These are phyloP conservation scores for Trochalopteron elliotii DNA, from an alignment of 2,113 vertebrate genomes.

Conservation along the genomic window DNA sequence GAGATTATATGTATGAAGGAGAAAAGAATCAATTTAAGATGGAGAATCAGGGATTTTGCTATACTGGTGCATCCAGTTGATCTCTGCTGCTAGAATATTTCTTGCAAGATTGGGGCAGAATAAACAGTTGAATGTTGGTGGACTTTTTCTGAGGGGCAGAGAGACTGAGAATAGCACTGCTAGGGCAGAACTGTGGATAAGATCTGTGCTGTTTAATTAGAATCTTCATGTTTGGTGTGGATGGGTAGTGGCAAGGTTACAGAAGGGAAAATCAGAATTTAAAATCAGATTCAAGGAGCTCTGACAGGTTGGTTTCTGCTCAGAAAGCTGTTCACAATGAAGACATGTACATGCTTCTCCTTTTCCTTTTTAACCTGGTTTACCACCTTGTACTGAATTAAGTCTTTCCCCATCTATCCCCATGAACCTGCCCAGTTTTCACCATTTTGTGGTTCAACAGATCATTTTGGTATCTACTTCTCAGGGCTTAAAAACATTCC, in stretches of 20 bases:
- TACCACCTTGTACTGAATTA: not conserved
- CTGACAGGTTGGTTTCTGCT: not conserved
- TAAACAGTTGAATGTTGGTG: not conserved
- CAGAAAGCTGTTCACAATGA: not conserved
- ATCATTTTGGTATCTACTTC: not conserved
- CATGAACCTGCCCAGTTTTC: not conserved
- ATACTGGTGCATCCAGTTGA: not conserved
- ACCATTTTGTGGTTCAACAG: not conserved
- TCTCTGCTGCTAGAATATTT: not conserved
- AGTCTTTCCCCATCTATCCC: not conserved
- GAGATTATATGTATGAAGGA: not conserved
- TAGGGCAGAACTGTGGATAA: not conserved
- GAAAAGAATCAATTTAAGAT: not conserved
- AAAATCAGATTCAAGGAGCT: not conserved
- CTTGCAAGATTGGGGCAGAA: not conserved
- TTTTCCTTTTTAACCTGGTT: not conserved
- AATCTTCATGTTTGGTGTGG: not conserved
- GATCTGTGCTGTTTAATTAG: not conserved
- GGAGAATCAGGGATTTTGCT: not conserved
- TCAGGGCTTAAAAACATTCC: not conserved
- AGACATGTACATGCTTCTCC: not conserved
- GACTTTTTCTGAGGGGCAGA: not conserved
- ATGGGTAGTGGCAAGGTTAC: not conserved
- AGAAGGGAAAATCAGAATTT: not conserved
- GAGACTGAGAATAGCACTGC: not conserved